phyloP scores from a whole-genome alignment of 2,113 vertebrate genomes.

The Trochalopteron elliotii region DNA sequence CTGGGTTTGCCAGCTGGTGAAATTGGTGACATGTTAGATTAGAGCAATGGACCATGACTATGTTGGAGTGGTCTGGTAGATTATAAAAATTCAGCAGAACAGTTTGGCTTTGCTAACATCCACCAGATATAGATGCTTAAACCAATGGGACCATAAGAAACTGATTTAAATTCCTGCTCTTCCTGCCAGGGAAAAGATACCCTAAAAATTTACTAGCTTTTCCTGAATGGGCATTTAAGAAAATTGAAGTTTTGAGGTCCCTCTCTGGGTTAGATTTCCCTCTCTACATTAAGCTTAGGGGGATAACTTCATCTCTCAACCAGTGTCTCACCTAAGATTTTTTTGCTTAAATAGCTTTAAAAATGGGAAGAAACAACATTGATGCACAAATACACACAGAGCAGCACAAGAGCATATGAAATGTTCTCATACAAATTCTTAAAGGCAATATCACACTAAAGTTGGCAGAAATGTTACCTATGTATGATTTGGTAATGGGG shows the following conservation, averaged over 20 bases:
- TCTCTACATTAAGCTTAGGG: background rate
- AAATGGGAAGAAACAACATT: background rate
- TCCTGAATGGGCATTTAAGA: background rate
- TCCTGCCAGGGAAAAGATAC: background rate
- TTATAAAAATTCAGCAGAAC: background rate
- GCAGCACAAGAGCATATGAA: background rate
- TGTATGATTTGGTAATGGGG: background rate
- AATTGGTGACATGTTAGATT: background rate
- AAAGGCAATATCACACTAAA: background rate
- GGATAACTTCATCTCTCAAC: background rate
- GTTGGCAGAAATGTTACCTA: background rate
- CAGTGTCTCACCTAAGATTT: background rate
- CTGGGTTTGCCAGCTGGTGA: background rate
- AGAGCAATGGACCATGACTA: background rate
- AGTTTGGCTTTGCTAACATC: background rate
- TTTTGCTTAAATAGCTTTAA: background rate
- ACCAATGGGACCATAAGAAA: background rate
- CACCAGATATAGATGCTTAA: background rate
- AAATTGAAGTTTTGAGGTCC: background rate
- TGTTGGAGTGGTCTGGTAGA: background rate
- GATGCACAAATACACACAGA: background rate
- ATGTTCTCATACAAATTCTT: slow-evolving; percentile 22
- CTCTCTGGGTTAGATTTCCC: background rate
- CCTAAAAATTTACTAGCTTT: background rate
- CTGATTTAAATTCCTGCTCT: background rate